These are phyloP conservation scores for Hecatera dysodea DNA, from an alignment of 2,888 invertebrate genomes.

Conservation along the genomic window DNA sequence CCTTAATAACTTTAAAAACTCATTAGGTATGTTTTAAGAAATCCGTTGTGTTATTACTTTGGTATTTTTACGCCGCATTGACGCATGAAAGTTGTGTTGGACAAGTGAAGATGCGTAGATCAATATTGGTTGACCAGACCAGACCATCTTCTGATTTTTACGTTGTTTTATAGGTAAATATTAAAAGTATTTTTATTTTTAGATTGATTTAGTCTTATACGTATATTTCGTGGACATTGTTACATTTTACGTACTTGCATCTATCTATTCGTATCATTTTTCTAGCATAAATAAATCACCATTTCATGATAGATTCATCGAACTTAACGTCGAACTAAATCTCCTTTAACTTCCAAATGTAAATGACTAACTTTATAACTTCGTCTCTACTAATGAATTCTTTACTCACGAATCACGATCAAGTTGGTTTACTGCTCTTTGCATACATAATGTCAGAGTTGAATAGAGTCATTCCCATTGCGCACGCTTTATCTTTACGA, in stretches of 20 bases:
- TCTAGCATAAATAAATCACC: constrained; percentile 8
- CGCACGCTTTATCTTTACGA: constrained; percentile 71
- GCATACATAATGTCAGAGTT: constrained; percentile 60
- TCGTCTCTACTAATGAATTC: constrained; percentile 56
- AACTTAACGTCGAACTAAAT: constrained; percentile 42
- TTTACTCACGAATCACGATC: constrained; percentile 52
- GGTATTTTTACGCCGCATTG: constrained; percentile 56
- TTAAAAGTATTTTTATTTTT: not conserved
- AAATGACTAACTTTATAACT: constrained; percentile 48
- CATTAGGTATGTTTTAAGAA: constrained; percentile 81
- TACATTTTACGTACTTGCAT: too few species aligned
- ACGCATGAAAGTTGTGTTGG: constrained; percentile 22
- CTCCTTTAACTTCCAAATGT: constrained; percentile 42
- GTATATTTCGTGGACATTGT: too few species aligned
- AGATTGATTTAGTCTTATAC: not conserved
- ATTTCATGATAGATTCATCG: constrained; percentile 36
- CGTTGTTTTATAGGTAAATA: not conserved
- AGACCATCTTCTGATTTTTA: too few species aligned
- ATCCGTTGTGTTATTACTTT: constrained; percentile 65
- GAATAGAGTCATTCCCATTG: constrained; percentile 72
- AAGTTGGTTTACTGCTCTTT: constrained; percentile 57
- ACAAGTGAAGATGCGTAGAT: constrained; percentile 28
- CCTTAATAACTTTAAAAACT: constrained; percentile 87
- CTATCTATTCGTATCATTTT: not conserved
- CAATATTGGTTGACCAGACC: constrained; percentile 21